phyloP scores from a whole-genome alignment of 1,140 invertebrate genomes.

The Zelostemma sp. region DNA sequence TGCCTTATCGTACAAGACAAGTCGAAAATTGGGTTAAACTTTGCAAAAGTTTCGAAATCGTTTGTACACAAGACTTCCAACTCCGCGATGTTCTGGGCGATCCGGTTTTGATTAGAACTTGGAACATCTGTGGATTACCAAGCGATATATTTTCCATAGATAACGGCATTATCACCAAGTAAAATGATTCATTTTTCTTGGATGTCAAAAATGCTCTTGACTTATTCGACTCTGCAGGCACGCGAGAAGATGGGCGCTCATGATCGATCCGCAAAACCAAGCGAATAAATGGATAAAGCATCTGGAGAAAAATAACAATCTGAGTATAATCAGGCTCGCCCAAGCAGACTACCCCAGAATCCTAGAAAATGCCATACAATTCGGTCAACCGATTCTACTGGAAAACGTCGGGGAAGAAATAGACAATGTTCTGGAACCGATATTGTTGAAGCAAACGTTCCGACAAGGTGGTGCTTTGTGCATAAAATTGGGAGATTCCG shows the following conservation, averaged over 20 bases:
- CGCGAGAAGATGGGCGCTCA: conserved; percentile 88
- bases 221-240: conserved; percentile 73
- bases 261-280: conserved; percentile 96
- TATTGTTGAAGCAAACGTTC: conserved; percentile 90
- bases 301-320: conserved; percentile 89
- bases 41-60: conserved; percentile 77
- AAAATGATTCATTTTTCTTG: conserved; percentile 23
- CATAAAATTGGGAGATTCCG: conserved; percentile 86
- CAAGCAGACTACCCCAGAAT: conserved; percentile 87
- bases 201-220: conserved; percentile 10
- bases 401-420: conserved; percentile 92
- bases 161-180: conserved; percentile 88
- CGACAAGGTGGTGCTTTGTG: conserved; percentile 86
- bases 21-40: conserved; percentile 81
- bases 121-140: conserved; percentile 93
- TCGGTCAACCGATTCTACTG: conserved; percentile 87
- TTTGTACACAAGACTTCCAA: conserved; percentile 82
- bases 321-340: conserved; percentile 84
- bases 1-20: conserved; percentile 79
- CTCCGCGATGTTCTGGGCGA: conserved; percentile 84
- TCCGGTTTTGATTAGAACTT: conserved; percentile 87
- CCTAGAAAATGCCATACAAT: conserved; percentile 93
- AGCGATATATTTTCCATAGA: conserved; percentile 91
- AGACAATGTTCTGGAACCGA: conserved; percentile 89
- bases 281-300: conserved; percentile 97